Evolutionary conservation across 2,797 vertebrate genomes (phyloP).

Genomic region (Amniataba percoides): DNA sequence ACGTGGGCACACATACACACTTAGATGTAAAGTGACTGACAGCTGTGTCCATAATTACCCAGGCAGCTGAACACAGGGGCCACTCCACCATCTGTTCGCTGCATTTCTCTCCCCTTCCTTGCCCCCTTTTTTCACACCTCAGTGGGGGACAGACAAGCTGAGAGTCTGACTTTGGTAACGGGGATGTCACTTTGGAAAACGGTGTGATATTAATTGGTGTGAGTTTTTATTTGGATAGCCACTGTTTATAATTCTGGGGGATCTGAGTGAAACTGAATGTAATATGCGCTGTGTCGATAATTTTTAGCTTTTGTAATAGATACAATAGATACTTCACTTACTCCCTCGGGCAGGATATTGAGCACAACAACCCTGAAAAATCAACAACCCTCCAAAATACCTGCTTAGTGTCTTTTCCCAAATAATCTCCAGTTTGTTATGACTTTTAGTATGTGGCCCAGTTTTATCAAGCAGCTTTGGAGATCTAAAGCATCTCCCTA

Average conservation of each 20-base stretch:
- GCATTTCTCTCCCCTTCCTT: conserved; percentile 42
- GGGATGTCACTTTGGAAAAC: conserved; percentile 54
- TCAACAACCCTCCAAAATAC: not conserved
- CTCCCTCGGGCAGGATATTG: conserved; percentile 19
- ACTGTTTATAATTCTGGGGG: conserved; percentile 32
- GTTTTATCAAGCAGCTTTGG: conserved; percentile 12
- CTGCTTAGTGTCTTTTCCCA: conserved; percentile 17
- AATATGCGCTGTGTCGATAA: conserved; percentile 35
- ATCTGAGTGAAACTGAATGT: conserved; percentile 35
- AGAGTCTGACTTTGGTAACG: conserved; percentile 46
- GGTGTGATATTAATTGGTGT: conserved; percentile 63
- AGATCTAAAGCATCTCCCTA: conserved; percentile 10
- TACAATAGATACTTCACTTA: conserved; percentile 27
- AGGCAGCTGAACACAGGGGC: conserved; percentile 73
- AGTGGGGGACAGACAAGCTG: conserved; percentile 53
- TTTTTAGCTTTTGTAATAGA: conserved; percentile 35
- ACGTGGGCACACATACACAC: conserved; percentile 48
- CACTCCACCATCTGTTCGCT: conserved; percentile 81
- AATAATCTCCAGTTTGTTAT: conserved; percentile 35
- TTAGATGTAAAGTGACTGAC: conserved; percentile 74
- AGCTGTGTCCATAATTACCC: conserved; percentile 85
- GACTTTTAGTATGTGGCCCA: not conserved
- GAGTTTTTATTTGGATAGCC: conserved; percentile 20
- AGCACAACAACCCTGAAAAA: conserved; percentile 25
- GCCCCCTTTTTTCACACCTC: conserved; percentile 50